Conservation (phyloP, 2,888 invertebrate species). For the Yponomeuta sedellus region DNA sequence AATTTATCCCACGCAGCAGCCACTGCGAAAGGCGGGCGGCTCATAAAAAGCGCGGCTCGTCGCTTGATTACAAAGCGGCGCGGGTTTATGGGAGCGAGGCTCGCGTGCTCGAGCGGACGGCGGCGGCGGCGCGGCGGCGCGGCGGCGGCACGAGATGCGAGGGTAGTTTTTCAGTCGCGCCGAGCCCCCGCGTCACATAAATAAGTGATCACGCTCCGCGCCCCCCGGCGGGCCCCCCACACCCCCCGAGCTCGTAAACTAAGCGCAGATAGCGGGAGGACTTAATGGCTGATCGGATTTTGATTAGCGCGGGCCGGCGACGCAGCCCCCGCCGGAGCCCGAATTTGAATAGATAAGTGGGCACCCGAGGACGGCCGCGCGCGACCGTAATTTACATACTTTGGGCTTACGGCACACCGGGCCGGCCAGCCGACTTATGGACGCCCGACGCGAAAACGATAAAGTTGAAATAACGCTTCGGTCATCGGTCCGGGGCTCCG, state of each 20-base stretch:
- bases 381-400: conserved; percentile 77
- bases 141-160: conserved; percentile 44
- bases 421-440: conserved; percentile 64
- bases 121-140: conserved; percentile 27
- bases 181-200: conserved; percentile 56
- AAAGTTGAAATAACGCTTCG: conserved; percentile 72
- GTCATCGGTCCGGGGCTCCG: conserved; percentile 55
- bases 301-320: conserved; percentile 74
- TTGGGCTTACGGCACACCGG: conserved; percentile 67
- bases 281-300: conserved; percentile 77
- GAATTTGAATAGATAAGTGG: conserved; percentile 77
- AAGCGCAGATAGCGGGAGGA: conserved; percentile 74
- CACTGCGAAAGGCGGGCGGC: conserved; percentile 44
- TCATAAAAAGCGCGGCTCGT: conserved; percentile 68
- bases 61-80: conserved; percentile 64
- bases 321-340: conserved; percentile 63
- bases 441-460: conserved; percentile 65
- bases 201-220: conserved; percentile 62
- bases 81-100: conserved; percentile 53
- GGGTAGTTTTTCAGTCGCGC: conserved; percentile 68
- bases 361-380: conserved; percentile 68
- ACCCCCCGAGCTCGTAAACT: conserved; percentile 59
- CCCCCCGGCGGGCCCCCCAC: conserved; percentile 33
- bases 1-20: conserved; percentile 55
- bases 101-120: conserved; percentile 34